Base-by-base conservation (phyloP, 2,888 invertebrate species). In the Leptura quadrifasciata region DNA sequence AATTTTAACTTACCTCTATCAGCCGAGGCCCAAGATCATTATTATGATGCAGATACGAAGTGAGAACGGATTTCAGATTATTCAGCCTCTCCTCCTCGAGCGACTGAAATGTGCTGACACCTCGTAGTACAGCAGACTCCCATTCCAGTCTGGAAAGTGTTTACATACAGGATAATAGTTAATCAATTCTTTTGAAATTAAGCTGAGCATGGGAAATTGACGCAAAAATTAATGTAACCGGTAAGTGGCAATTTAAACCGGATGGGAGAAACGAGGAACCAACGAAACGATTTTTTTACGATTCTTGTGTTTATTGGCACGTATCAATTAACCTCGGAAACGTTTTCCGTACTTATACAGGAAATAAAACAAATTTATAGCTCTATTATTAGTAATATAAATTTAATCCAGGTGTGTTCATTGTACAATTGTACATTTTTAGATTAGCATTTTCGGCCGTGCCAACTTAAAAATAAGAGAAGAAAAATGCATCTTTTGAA, bases 1-100 rank as follows among this genome's bases (percentile, higher is more conserved):
- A 31, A 8, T 47, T 47, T n/a, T 47, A 15, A 58, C 79, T 87
- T 87, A 95, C 93, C 89, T 94, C 94, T 47, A 94, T 92, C 70
- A 95, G 87, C 85, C 95, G 94, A 5, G 97, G 96, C 78, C 95
- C 95, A 84, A 97, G 92, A 64, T 95, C 94, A 4, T 91, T 88
- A 18, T 92, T 92, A 35, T 94, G 90, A 77, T 92, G 90, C n/a
- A 93, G 89, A 86, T 94, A 94, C 75, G 92, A 92, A 77, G 92
- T 92, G 39, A 94, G 91, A 75, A 93, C 91, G 31, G 91, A 94
- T 87, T 96, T 96, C 87, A 97, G 91, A 84, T 95, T 95, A 75
- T 93, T 93, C 73, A 98, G 91, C 83, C 98, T 92, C 89, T 98
- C 97, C 87, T 97, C 97, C 88, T 98, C 98, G 72, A 98, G 91